A percentile compares a stretch with the other conserved stretches of the same genome.
phyloP scores from a whole-genome alignment of 1,140 invertebrate genomes.

The Dendrolimus kikuchii region DNA sequence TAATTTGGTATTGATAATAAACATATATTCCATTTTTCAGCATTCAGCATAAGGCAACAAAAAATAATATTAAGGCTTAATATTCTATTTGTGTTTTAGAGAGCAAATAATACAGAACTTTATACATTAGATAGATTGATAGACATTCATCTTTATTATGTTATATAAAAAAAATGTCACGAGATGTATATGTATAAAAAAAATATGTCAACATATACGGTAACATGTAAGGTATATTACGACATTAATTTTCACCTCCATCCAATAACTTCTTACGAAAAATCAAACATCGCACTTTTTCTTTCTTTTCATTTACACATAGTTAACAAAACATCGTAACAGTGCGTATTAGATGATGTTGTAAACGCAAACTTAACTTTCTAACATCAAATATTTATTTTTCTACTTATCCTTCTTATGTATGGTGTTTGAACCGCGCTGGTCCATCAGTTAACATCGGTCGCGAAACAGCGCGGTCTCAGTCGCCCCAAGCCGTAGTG shows the following conservation, averaged over 20 bases:
- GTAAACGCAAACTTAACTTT: slow-evolving; percentile 62
- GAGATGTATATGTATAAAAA: not conserved
- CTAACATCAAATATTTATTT: slow-evolving; percentile 68
- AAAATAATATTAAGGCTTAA: too few species aligned
- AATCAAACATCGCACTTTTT: slow-evolving; percentile 69
- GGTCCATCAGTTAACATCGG: slow-evolving; percentile 46
- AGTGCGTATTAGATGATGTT: slow-evolving; percentile 35
- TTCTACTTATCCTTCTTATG: slow-evolving; percentile 62
- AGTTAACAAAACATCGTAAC: slow-evolving; percentile 37
- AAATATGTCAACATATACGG: slow-evolving; percentile 6
- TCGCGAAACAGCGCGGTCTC: slow-evolving; percentile 48
- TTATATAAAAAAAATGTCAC: too few species aligned
- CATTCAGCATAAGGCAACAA: too few species aligned
- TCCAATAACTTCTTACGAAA: slow-evolving; percentile 30
- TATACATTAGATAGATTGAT: slow-evolving; percentile 8
- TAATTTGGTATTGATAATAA: too few species aligned
- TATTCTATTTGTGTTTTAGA: too few species aligned
- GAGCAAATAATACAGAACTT: too few species aligned
- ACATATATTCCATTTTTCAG: too few species aligned
- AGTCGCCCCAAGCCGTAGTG: slow-evolving; percentile 35
- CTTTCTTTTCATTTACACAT: slow-evolving; percentile 65
- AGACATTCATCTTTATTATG: too few species aligned
- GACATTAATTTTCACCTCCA: slow-evolving; percentile 22
- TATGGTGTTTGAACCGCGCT: slow-evolving; percentile 23
- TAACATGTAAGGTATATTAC: slow-evolving; percentile 16